Conservation (phyloP, 1,140 invertebrate genomes). For the Ooceraea biroi region DNA sequence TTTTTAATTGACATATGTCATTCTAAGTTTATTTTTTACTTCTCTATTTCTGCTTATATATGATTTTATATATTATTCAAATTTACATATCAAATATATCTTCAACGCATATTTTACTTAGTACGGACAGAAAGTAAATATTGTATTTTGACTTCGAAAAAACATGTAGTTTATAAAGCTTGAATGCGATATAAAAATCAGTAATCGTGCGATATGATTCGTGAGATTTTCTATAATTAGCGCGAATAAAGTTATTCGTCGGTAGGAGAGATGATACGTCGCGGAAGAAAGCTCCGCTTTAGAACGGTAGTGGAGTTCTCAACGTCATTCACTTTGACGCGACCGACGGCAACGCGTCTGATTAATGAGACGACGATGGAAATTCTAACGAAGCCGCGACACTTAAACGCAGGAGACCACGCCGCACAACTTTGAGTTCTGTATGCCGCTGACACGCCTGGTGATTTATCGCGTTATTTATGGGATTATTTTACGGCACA, state of each 20-base stretch:
- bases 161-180: not conserved
- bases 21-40: too few species aligned
- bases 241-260: constrained; percentile 22
- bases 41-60: too few species aligned
- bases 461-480: constrained; percentile 48
- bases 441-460: constrained; percentile 30
- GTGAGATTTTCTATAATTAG: constrained; percentile 5
- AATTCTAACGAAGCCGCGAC: constrained; percentile 55
- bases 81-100: too few species aligned
- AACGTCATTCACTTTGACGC: constrained; percentile 46
- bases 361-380: constrained; percentile 57
- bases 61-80: too few species aligned
- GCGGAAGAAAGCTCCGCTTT: constrained; percentile 17
- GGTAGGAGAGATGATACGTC: constrained; percentile 5
- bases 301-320: constrained; percentile 18
- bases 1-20: too few species aligned
- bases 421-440: constrained; percentile 30
- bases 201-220: constrained; percentile 17
- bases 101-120: constrained; percentile 23
- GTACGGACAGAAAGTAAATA: constrained; percentile 18
- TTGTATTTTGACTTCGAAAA: constrained; percentile 39
- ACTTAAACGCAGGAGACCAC: constrained; percentile 26
- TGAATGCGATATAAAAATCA: constrained; percentile 32
- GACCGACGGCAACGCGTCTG: constrained; percentile 27
- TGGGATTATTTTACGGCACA: constrained; percentile 29